Conservation (phyloP, 2,113 vertebrate genomes). For the Ginglymostoma cirratum region DNA sequence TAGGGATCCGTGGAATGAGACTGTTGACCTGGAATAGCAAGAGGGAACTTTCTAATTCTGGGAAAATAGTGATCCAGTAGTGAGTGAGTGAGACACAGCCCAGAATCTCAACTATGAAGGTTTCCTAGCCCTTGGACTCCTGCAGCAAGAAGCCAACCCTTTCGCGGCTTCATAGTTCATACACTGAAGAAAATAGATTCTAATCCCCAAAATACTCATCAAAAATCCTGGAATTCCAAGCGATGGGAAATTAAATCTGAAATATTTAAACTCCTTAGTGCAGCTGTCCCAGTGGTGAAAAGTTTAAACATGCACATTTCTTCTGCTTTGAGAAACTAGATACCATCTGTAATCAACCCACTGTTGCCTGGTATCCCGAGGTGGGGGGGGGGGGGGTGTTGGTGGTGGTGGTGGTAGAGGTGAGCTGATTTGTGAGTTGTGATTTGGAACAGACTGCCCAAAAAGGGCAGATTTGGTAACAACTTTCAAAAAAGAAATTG, state of each 20-base stretch:
- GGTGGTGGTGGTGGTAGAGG: no score
- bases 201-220: neutral
- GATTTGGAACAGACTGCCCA: neutral
- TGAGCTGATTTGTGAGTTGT: neutral
- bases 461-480: neutral
- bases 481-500: neutral
- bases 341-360: neutral
- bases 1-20: slow-evolving; percentile 52
- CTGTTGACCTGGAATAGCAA: slow-evolving; percentile 52
- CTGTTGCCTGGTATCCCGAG: no score
- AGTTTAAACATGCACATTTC: neutral
- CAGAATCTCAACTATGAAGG: neutral
- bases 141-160: neutral
- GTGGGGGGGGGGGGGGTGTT: no score
- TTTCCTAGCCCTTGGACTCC: neutral
- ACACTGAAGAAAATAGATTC: neutral
- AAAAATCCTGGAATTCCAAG: neutral
- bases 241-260: neutral
- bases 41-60: neutral
- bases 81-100: neutral
- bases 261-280: neutral
- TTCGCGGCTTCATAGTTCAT: neutral
- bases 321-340: neutral
- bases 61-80: neutral
- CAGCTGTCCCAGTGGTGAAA: neutral